Base-by-base conservation (phyloP, 2,888 invertebrate species). In the Cataglyphis cursor region DNA sequence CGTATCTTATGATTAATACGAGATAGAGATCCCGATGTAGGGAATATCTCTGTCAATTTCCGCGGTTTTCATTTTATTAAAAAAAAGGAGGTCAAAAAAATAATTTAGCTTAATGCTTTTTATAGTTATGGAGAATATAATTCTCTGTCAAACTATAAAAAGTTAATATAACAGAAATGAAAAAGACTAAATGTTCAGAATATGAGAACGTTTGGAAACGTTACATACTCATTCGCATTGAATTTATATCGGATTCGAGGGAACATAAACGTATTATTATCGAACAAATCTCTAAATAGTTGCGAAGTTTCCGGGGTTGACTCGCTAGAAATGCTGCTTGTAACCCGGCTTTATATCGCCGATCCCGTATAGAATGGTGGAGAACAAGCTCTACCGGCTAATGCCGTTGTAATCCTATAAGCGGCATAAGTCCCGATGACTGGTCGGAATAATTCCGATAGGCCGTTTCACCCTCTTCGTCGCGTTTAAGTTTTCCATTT, bases 401-500 rank as follows among this genome's bases (percentile, higher is more conserved):
- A 93, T 93, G 90, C 94, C 91, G 57, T 82, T 92, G 93, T 94
- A 94, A 94, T 94, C 94, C 94, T 86, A 93, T 94, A 94, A 94
- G 93, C 93, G 91, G 92, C 91, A 87, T 93, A 93, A 93, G 92
- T 93, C 93, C 92, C 91, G 91, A 93, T 92, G 93, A 93, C 93
- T 93, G 91, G 92, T 88, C 90, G 90, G 93, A 92, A 93, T 93
- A 92, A 93, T 93, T 91, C 91, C 91, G 88, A 92, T 93, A 92
- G 91, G 91, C 90, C 86, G 89, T 89, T 88, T 83, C 84, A 89
- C 88, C 89, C 91, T 90, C 89, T 82, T 83, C 61, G 83, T 83
- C 70, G 88, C 81, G 64, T 68, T 62, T 78, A 82, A 65, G 21
- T 41, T 38, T 2, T 38, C 21, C 51, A 62, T 54, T 76, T 76